A percentile compares a stretch with the other conserved stretches of the same genome.
Conservation (phyloP, 2,888 invertebrate genomes). For the Scaptomyza cyrtandrae region DNA sequence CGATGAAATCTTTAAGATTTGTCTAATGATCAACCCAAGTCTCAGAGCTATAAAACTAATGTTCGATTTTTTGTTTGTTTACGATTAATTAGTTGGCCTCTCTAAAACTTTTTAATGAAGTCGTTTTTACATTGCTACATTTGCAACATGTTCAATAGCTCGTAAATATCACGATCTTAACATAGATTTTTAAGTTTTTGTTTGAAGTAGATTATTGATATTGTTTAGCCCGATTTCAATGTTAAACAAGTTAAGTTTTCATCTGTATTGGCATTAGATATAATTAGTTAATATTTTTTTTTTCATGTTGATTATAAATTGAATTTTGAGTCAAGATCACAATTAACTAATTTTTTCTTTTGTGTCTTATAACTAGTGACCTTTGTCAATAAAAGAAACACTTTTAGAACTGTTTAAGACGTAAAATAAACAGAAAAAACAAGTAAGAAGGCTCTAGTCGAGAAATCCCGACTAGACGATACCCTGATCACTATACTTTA, state of each 20-base stretch:
- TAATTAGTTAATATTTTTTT: neutral
- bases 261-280: no score
- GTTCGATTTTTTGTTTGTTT: slow-evolving; percentile 8
- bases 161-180: slow-evolving; percentile 8
- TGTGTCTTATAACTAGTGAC: no score
- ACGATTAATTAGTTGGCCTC: slow-evolving; percentile 19
- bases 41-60: slow-evolving; percentile 1
- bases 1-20: slow-evolving; percentile 48
- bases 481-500: no score
- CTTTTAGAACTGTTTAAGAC: no score
- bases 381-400: no score
- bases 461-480: no score
- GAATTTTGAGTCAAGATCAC: neutral
- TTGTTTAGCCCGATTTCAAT: neutral
- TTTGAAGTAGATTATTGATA: neutral
- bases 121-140: neutral
- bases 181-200: neutral
- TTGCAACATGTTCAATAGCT: slow-evolving; percentile 5
- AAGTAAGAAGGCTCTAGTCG: no score
- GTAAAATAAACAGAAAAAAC: no score
- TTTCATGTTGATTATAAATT: neutral
- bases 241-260: neutral
- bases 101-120: slow-evolving; percentile 27
- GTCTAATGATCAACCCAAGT: slow-evolving; percentile 44
- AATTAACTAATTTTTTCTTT: neutral